Evolutionary conservation across 2,888 invertebrate species (phyloP).

Genomic region (Standfussiana lucernea): DNA sequence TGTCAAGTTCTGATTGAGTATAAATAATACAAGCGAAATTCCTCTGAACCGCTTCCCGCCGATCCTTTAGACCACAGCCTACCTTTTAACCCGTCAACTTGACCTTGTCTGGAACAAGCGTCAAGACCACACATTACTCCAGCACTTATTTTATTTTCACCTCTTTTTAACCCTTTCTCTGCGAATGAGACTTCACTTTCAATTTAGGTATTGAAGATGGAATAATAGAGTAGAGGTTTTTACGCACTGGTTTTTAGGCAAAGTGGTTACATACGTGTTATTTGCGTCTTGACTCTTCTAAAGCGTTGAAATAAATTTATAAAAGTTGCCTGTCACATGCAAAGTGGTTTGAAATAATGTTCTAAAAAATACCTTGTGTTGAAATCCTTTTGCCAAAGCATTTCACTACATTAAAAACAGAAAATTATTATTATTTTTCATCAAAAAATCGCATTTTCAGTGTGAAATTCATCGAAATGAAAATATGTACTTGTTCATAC

Average conservation of each 20-base stretch:
- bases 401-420: neutral
- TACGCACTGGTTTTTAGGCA: conserved; percentile 6
- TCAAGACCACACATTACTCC: conserved; percentile 62
- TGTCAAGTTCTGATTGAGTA: neutral
- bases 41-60: conserved; percentile 5
- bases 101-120: conserved; percentile 59
- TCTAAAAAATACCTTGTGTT: neutral
- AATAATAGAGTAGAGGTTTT: neutral
- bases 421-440: too few species aligned
- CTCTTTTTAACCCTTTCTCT: conserved; percentile 37
- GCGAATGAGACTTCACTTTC: conserved; percentile 28
- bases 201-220: conserved; percentile 26
- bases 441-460: neutral
- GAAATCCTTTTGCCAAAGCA: neutral
- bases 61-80: conserved; percentile 13
- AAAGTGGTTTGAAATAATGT: neutral
- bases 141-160: conserved; percentile 36
- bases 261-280: neutral
- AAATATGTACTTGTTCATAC: neutral
- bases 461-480: neutral
- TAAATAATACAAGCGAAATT: neutral
- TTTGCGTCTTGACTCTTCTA: neutral
- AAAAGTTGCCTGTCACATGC: neutral
- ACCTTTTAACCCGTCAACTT: conserved; percentile 43
- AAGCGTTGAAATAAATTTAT: neutral